phyloP scores from a whole-genome alignment of 2,797 vertebrate genomes.

The Phoeniculus purpureus region DNA sequence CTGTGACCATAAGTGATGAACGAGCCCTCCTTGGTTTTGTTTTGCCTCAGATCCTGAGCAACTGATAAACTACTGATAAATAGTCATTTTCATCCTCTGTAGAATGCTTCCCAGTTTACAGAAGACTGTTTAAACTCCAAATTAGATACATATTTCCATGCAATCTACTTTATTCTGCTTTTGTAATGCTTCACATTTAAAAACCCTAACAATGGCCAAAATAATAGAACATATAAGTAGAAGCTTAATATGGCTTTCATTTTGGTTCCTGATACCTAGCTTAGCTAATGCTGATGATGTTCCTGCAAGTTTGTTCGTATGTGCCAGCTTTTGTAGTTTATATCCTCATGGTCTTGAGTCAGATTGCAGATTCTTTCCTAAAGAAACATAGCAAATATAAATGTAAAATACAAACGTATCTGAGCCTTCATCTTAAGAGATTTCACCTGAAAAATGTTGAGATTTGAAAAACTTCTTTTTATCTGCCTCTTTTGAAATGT shows the following conservation, averaged over 20 bases:
- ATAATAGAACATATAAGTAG: neutral
- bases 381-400: neutral
- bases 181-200: neutral
- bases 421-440: neutral
- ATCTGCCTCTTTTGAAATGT: neutral
- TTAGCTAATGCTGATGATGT: neutral
- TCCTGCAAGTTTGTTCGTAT: neutral
- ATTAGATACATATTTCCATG: neutral
- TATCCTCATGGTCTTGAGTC: neutral
- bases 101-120: neutral
- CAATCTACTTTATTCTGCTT: neutral
- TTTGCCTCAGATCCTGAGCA: too few species aligned
- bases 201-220: neutral
- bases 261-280: neutral
- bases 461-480: neutral
- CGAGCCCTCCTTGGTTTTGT: too few species aligned
- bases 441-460: neutral
- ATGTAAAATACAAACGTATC: neutral
- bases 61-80: neutral
- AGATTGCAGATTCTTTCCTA: neutral
- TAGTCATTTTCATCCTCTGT: neutral
- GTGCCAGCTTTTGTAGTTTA: neutral
- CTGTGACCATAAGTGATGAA: too few species aligned
- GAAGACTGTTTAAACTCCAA: neutral
- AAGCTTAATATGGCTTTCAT: neutral